These are phyloP conservation scores for Malacoraja senta DNA, from an alignment of 2,797 vertebrate species.

Conservation along the genomic window DNA sequence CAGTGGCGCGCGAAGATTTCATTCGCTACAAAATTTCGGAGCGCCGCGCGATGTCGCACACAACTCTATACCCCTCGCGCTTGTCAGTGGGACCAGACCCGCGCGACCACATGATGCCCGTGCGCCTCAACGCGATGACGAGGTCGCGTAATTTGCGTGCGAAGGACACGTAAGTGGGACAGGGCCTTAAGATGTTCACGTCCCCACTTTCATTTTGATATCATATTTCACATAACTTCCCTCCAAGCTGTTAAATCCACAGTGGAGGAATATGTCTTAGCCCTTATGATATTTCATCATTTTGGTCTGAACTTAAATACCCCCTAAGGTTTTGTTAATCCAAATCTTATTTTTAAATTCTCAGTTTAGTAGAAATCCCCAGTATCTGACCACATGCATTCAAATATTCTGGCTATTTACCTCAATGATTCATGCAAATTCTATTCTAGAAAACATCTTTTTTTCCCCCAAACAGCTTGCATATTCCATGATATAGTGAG, in stretches of 20 bases:
- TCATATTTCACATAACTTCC: background rate
- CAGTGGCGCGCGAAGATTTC: no score
- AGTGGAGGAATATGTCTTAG: background rate
- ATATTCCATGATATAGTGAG: background rate
- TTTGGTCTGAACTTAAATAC: background rate
- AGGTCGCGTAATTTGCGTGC: no score
- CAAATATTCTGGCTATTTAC: background rate
- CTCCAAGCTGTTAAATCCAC: background rate
- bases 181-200: background rate
- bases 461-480: background rate
- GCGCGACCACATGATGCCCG: no score
- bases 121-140: no score
- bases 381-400: background rate
- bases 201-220: background rate
- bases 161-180: no score
- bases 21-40: no score
- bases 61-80: no score
- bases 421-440: background rate
- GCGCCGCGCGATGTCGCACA: no score
- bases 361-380: background rate
- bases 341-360: background rate
- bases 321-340: background rate
- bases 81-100: no score
- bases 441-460: background rate
- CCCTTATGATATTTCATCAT: background rate